Percentiles rank a stretch among this genome's conserved stretches.
Evolutionary conservation across 2,888 invertebrate genomes (phyloP).

Genomic region (Parnassius mnemosyne): DNA sequence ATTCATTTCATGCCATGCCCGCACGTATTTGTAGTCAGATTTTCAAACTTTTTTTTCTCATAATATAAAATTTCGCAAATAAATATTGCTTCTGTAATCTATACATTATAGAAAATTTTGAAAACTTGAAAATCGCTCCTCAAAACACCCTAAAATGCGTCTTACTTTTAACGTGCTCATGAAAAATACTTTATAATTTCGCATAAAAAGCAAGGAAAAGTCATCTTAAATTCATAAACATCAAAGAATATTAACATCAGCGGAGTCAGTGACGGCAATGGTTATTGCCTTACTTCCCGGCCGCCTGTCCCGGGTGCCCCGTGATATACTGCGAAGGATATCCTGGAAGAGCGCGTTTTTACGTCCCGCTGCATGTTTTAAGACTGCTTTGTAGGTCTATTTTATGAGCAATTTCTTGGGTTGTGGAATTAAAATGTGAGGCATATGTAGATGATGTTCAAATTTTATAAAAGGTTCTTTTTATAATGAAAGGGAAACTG

Average conservation of each 20-base stretch:
- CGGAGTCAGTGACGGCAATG: conserved; percentile 38
- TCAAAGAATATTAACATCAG: conserved; percentile 31
- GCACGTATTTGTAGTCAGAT: no score
- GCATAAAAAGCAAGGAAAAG: conserved; percentile 21
- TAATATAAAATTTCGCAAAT: no score
- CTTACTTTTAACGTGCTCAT: neutral
- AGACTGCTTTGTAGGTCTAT: conserved; percentile 14
- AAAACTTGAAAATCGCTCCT: no score
- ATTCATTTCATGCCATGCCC: no score
- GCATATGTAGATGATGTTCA: conserved; percentile 3
- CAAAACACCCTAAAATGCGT: no score
- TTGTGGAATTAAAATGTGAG: conserved; percentile 8
- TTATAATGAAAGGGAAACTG: no score
- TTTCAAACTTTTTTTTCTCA: no score
- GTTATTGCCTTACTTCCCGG: conserved; percentile 41
- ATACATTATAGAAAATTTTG: no score
- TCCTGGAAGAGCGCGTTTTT: conserved; percentile 53
- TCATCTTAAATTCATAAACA: conserved; percentile 29
- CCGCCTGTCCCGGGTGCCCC: conserved; percentile 30
- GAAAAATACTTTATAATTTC: conserved; percentile 2
- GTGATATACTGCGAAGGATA: conserved; percentile 50
- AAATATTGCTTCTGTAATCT: no score
- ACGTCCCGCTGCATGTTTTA: conserved; percentile 41
- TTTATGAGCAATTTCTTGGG: conserved; percentile 6
- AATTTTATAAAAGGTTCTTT: no score